Evolutionary conservation across 1,140 invertebrate species (phyloP).

Genomic region (Polypedilum vanderplanki): DNA sequence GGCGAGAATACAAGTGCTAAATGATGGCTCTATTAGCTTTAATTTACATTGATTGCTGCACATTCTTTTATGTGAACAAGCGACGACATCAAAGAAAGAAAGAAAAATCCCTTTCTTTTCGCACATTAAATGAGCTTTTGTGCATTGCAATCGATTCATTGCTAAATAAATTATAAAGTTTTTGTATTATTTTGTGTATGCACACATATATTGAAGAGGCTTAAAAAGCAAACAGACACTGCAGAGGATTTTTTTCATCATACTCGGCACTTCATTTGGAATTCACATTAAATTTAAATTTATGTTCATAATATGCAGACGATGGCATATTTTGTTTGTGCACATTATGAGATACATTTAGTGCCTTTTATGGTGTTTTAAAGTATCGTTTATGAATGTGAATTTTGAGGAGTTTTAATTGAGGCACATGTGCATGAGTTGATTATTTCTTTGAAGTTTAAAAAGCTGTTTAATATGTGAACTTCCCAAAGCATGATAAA

Average conservation of each 20-base stretch:
- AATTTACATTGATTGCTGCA: slow-evolving; percentile 22
- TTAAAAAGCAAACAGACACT: not conserved
- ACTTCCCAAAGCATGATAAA: too few relatives aligned
- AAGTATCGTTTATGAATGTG: too few relatives aligned
- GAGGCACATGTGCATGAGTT: too few relatives aligned
- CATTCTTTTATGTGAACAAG: not conserved
- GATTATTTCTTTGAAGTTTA: too few relatives aligned
- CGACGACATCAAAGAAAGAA: not conserved
- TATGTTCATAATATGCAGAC: not conserved
- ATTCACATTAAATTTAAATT: slow-evolving; percentile 7
- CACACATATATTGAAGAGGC: not conserved
- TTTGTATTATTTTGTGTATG: not conserved
- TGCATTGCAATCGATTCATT: not conserved
- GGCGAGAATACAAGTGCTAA: slow-evolving; percentile 15
- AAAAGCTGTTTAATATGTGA: too few relatives aligned
- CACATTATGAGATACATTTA: too few relatives aligned
- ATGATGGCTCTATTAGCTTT: slow-evolving; percentile 26
- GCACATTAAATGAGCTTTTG: not conserved
- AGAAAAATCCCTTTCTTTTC: slow-evolving; percentile 2
- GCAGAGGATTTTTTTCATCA: not conserved
- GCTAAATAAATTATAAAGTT: not conserved
- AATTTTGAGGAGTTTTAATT: too few relatives aligned
- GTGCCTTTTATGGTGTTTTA: too few relatives aligned
- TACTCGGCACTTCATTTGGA: not conserved
- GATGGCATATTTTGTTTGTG: too few relatives aligned